Evolutionary conservation across 2,113 vertebrate genomes (phyloP).

Genomic region (Centrocercus urophasianus): DNA sequence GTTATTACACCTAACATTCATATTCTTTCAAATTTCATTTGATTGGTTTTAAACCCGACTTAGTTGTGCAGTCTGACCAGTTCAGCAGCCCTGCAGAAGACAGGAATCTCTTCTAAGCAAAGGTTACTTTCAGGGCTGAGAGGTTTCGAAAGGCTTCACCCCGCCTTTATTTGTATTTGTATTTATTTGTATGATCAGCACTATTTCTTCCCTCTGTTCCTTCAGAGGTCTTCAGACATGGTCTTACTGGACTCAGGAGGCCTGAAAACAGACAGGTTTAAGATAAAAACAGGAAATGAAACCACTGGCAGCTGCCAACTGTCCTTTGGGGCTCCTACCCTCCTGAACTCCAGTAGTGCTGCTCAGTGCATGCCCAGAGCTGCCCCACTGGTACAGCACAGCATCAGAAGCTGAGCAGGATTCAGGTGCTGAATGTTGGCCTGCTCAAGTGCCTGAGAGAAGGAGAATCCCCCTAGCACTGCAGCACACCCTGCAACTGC

Average conservation of each 20-base stretch:
- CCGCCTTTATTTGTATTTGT: neutral
- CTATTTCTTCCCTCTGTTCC: neutral
- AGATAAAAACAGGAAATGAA: neutral
- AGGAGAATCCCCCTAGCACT: neutral
- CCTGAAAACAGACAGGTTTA: neutral
- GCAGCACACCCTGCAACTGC: neutral
- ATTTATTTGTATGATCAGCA: neutral
- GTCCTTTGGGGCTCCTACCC: neutral
- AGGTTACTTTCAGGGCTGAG: neutral
- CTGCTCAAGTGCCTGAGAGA: neutral
- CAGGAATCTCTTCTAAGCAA: neutral
- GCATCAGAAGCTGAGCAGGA: neutral
- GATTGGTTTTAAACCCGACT: neutral
- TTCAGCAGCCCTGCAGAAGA: constrained; percentile 11
- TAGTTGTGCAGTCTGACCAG: neutral
- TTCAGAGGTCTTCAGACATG: neutral
- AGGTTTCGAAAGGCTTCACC: neutral
- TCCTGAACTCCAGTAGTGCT: neutral
- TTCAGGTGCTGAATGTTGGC: neutral
- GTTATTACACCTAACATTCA: neutral
- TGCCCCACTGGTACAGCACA: neutral
- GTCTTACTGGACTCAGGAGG: neutral
- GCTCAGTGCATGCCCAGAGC: neutral
- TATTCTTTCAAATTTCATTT: neutral
- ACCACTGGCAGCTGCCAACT: neutral